Base-by-base conservation (phyloP, 2,797 vertebrate species). In the Setipinna tenuifilis region DNA sequence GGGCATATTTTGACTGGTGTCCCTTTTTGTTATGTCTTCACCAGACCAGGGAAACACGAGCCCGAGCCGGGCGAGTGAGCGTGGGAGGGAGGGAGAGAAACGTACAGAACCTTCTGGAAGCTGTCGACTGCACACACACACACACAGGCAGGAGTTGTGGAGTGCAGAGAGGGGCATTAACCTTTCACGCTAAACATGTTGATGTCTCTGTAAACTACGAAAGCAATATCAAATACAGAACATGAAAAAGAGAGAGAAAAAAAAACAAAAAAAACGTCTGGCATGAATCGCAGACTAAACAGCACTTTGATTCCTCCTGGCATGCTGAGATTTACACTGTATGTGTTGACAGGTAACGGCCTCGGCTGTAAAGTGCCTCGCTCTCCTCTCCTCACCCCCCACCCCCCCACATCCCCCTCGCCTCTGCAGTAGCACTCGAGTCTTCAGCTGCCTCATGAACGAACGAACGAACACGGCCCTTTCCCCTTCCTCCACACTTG, bases 1-100 rank as follows among this genome's bases (percentile, higher is more conserved):
- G 87, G 87, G 90, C 93, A 93, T 94, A 95, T 94, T 94, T 93
- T 94, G 93, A 95, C 94, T 94, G 94, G 94, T 94, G 93, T 78
- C 31, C 7, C 92, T 87, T 90, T 88, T 83, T 94, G 92, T 94
- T 94, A 89, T 93, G 93, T 95, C 92, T 94, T 80, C 21, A 71
- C 58, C 68, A 78, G 71, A 85, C 48, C 48, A 19, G 62, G 62
- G 68, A 75, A 75, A 75, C 12, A 19, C 4, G 14, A 75, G 28
- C 35, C 12, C 2, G 12, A 93, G 91, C 85, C 87, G 23, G 86
- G 84, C n/a, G 46, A 31, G 65, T 84, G 84, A 16, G 84, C n/a
- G 25, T 41, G 10, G 2, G 81, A 48, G 46, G 21, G 44, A 71
- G 58, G 80, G 78, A 44, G 71, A 31, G 31, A n/a, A n/a, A n/a